Percentiles rank a stretch among this genome's conserved stretches.
These are phyloP conservation scores for Antedon mediterranea DNA, from an alignment of 53 echinoderm and acorn worm genomes.

Conservation along the genomic window DNA sequence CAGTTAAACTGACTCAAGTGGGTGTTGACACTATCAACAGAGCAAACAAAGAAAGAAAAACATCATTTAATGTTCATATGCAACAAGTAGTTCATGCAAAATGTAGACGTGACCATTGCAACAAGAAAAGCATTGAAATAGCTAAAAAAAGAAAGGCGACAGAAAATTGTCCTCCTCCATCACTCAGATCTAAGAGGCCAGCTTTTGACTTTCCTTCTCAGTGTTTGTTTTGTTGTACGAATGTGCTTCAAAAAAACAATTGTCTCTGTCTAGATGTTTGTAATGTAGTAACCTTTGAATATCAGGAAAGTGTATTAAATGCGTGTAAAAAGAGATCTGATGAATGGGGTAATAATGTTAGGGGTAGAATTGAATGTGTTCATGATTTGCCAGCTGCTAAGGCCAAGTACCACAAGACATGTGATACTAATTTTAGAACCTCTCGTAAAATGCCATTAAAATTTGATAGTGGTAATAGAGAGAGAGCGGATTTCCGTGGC, in stretches of 20 bases:
- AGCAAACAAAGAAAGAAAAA: too few species aligned
- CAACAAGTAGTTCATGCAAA: background rate
- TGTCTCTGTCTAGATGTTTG: conserved; percentile 10
- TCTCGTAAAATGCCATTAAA: background rate
- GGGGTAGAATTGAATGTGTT: background rate
- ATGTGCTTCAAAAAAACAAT: conserved; percentile 4
- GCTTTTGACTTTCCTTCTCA: conserved; percentile 10
- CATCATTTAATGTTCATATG: too few species aligned
- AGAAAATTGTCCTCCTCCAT: conserved; percentile 2
- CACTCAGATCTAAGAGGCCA: conserved; percentile 16
- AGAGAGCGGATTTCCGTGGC: background rate
- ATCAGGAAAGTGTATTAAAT: background rate
- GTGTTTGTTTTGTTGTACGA: conserved; percentile 13
- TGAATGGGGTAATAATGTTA: background rate
- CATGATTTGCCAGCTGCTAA: background rate
- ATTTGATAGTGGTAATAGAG: background rate
- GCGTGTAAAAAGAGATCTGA: background rate
- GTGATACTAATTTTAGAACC: background rate
- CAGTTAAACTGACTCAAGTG: too few species aligned
- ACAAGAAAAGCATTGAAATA: conserved; percentile 2
- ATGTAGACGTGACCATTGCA: background rate
- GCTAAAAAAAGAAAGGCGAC: conserved; percentile 12
- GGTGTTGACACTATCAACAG: too few species aligned
- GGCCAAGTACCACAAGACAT: background rate
- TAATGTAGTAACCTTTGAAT: background rate